Conservation (phyloP, 2,888 invertebrate species). For the Cepaea hortensis region DNA sequence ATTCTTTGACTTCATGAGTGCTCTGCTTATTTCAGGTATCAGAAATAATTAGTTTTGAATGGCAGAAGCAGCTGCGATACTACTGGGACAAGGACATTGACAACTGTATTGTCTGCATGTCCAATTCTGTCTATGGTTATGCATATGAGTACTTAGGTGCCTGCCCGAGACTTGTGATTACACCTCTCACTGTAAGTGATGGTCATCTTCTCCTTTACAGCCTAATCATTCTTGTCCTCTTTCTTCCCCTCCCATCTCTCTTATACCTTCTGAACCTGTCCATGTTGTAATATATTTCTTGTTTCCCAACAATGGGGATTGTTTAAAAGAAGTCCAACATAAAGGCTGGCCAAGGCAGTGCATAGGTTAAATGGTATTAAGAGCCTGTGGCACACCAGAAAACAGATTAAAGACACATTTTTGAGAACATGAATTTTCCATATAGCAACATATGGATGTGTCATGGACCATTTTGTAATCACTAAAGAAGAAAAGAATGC, state of each 20-base stretch:
- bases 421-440: too few relatives aligned
- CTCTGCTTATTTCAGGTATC: conserved; percentile 60
- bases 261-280: neutral
- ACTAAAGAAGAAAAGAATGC: too few relatives aligned
- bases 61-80: conserved; percentile 92
- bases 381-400: too few relatives aligned
- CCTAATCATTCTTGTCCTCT: neutral
- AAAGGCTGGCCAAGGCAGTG: too few relatives aligned
- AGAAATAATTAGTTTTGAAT: conserved; percentile 86
- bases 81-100: conserved; percentile 89
- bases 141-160: conserved; percentile 77
- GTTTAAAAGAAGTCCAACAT: too few relatives aligned
- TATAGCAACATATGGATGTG: too few relatives aligned
- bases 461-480: too few relatives aligned
- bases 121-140: conserved; percentile 75
- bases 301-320: too few relatives aligned
- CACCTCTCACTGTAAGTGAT: conserved; percentile 76
- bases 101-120: conserved; percentile 83
- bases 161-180: conserved; percentile 76
- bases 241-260: neutral
- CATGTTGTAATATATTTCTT: too few relatives aligned
- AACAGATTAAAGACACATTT: too few relatives aligned
- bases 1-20: neutral
- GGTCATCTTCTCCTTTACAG: neutral
- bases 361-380: too few relatives aligned